Evolutionary conservation across 2,113 vertebrate species (phyloP).

Genomic region (Sisor rabdophorus): DNA sequence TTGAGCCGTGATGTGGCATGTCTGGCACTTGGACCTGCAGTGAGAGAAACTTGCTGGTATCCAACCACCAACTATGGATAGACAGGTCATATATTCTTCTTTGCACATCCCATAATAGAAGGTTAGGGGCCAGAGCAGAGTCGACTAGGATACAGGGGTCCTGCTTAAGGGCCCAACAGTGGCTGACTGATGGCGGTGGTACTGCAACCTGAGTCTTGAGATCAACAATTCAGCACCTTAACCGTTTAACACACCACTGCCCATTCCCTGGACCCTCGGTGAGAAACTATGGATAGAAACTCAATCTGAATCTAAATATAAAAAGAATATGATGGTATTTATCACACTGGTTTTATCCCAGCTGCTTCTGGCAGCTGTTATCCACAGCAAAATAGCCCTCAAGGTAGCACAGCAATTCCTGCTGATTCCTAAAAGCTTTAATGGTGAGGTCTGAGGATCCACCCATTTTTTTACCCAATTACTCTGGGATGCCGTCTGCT

Average conservation of each 20-base stretch:
- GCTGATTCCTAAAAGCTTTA: not conserved
- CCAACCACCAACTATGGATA: too few species aligned
- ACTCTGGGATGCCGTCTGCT: not conserved
- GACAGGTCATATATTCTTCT: too few species aligned
- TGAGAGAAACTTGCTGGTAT: not conserved
- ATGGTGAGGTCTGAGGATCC: slow-evolving; percentile 27
- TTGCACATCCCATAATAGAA: too few species aligned
- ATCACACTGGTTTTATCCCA: not conserved
- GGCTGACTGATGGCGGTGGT: too few species aligned
- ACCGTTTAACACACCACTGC: too few species aligned
- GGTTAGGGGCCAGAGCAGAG: too few species aligned
- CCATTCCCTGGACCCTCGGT: too few species aligned
- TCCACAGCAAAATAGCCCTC: not conserved
- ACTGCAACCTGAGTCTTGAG: too few species aligned
- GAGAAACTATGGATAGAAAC: not conserved
- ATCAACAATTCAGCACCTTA: too few species aligned
- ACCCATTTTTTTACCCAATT: not conserved
- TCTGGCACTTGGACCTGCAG: not conserved
- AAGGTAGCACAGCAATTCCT: not conserved
- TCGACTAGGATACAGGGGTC: too few species aligned
- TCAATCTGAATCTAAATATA: not conserved
- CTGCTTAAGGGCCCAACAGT: too few species aligned
- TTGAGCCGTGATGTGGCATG: not conserved
- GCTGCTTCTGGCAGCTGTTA: not conserved
- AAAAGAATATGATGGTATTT: not conserved